Evolutionary conservation across 1,140 invertebrate genomes (phyloP), one percentile per base, ranked within the genome.

Genomic region (Drepana arcuata): DNA sequence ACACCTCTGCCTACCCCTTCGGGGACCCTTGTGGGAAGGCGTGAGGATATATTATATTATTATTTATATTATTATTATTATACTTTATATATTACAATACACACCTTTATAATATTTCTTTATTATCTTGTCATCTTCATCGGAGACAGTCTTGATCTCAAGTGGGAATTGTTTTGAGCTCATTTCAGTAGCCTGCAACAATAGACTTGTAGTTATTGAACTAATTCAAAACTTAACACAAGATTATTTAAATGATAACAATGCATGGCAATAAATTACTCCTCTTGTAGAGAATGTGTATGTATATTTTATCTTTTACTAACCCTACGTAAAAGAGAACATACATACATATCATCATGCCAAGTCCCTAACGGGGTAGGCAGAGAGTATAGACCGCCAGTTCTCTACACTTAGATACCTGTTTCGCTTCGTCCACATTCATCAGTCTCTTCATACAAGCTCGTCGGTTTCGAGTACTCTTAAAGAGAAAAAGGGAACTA

Each of bases 71-170:
- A 21, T 9, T 21, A 9, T 4, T 21, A 21, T 21, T 21, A 21
- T 21, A 21, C 18, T 1, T 15, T 15, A 16, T 14, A 11, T 24
- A 39, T 24, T 21, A 15, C 7, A 24, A 27, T 7, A 25, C 23
- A 28, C 38, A 64, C 57, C 49, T 61, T 58, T 61, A 29, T 61
- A 61, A 44, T 57, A 61, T 38, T 59, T 61, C 25, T 61, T 58
- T 2, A 57, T 41, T 10, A 56, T 14, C 11, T 44, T 38, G 15
- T 67, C 49, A 27, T 67, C 63, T 25, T 61, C 51, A n/a, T 55
- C 49, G 1, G 53, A 59, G 6, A 66, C 49, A 3, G 48, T 46
- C 28, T 44, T 45, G 15, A 62, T 59, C 32, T 47, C 47, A 27
- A 48, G 48, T 2, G 58, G 58, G 32, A 56, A 60, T 23, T 23